Conservation (phyloP, 2,113 vertebrate species). For the Cyphomyrus discorhynchus region DNA sequence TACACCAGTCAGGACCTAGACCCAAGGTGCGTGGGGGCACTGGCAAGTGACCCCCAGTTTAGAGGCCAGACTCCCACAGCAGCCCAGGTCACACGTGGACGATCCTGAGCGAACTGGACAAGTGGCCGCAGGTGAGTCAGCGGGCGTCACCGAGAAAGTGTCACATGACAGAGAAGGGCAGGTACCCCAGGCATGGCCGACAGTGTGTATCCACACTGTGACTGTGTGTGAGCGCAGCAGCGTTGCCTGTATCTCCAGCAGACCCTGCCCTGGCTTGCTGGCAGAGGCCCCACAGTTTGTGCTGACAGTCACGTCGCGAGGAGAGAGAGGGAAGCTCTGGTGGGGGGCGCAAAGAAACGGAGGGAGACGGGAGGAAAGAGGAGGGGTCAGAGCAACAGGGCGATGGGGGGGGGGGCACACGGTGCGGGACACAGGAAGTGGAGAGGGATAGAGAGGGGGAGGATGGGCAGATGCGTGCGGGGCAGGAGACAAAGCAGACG, state of each 20-base stretch:
- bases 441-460: constrained; percentile 62
- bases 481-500: constrained; percentile 46
- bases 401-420: not conserved
- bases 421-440: constrained; percentile 57
- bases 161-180: not conserved
- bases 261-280: constrained; percentile 60
- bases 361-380: constrained; percentile 25
- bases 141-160: not conserved
- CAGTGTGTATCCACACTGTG: constrained; percentile 4
- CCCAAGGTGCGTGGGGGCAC: not conserved
- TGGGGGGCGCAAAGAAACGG: constrained; percentile 31
- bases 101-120: not conserved
- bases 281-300: constrained; percentile 60
- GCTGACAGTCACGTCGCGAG: constrained; percentile 66
- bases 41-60: not conserved
- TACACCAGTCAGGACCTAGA: not conserved
- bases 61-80: not conserved
- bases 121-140: not conserved
- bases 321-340: constrained; percentile 36
- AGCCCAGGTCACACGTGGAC: not conserved
- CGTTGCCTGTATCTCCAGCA: constrained; percentile 44
- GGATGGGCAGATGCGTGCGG: constrained; percentile 64
- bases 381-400: constrained; percentile 38
- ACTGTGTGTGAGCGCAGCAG: constrained; percentile 25
- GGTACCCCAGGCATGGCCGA: not conserved